A percentile compares a stretch with the other conserved stretches of the same genome.
Evolutionary conservation across 2,888 invertebrate genomes (phyloP).

Genomic region (Apodemia zela): DNA sequence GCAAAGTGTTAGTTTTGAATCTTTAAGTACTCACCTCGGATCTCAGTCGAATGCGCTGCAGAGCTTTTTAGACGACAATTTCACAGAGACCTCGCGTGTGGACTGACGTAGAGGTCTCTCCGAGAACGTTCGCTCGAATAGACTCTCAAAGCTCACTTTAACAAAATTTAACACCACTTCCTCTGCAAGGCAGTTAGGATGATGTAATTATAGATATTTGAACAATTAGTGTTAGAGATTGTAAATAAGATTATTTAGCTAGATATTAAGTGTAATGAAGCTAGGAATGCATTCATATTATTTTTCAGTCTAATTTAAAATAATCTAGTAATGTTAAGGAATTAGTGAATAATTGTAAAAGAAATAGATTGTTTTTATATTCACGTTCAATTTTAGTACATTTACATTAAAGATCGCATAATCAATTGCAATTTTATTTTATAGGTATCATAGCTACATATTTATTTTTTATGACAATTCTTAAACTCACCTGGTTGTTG

Average conservation of each 20-base stretch:
- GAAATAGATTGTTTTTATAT: conserved; percentile 28
- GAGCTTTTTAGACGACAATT: conserved; percentile 61
- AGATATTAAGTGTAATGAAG: conserved; percentile 63
- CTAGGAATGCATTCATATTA: conserved; percentile 70
- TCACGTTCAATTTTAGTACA: conserved; percentile 16
- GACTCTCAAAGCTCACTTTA: conserved; percentile 7
- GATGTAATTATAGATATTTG: conserved; percentile 53
- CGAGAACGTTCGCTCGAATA: conserved; percentile 4
- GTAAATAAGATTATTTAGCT: conserved; percentile 75
- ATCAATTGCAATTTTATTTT: conserved; percentile 2
- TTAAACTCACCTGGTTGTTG: neutral
- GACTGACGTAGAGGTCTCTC: conserved; percentile 51
- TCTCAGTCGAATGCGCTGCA: conserved; percentile 51
- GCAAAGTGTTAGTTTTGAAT: conserved; percentile 62
- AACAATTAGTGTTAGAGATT: conserved; percentile 67
- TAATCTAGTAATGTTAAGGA: conserved; percentile 44
- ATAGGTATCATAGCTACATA: neutral
- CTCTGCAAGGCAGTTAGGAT: conserved; percentile 37
- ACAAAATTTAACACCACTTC: conserved; percentile 17
- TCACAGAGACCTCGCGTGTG: conserved; percentile 62
- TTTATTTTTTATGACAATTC: neutral
- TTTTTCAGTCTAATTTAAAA: conserved; percentile 70
- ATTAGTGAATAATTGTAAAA: conserved; percentile 38
- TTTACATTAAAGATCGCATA: conserved; percentile 1
- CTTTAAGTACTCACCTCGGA: conserved; percentile 50